These are phyloP conservation scores for Moxostoma hubbsi DNA, from an alignment of 2,797 vertebrate species.

Conservation along the genomic window DNA sequence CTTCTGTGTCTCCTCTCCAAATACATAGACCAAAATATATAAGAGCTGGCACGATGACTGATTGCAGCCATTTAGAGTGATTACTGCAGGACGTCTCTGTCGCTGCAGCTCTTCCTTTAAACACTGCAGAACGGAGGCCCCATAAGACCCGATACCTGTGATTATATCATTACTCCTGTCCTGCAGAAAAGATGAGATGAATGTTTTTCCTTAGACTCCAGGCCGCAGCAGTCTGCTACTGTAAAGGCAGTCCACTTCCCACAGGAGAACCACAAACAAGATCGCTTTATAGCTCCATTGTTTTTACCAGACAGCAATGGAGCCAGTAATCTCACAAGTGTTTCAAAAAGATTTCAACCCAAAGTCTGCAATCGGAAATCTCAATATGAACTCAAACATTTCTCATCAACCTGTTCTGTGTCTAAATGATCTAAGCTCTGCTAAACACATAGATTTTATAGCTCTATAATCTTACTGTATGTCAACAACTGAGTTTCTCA, in stretches of 20 bases:
- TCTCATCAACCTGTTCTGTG: not conserved
- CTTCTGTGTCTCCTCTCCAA: slow-evolving; percentile 40
- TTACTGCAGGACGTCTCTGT: slow-evolving; percentile 55
- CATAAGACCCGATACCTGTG: slow-evolving; percentile 49
- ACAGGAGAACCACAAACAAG: slow-evolving; percentile 50
- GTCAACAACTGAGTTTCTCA: no score
- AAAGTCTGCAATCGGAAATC: not conserved
- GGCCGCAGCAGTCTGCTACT: slow-evolving; percentile 45
- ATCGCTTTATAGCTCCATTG: no score
- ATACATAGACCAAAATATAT: slow-evolving; percentile 42
- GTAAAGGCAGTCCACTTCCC: not conserved
- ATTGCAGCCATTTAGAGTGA: slow-evolving; percentile 50
- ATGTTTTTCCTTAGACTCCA: slow-evolving; percentile 41
- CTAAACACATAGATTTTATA: no score
- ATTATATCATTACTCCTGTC: slow-evolving; percentile 64
- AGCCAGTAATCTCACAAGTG: slow-evolving; percentile 8
- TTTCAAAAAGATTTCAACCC: no score
- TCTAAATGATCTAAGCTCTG: not conserved
- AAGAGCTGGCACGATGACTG: slow-evolving; percentile 32
- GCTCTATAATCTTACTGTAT: no score
- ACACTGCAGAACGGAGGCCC: slow-evolving; percentile 42
- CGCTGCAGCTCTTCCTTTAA: slow-evolving; percentile 33
- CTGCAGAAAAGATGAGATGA: slow-evolving; percentile 47
- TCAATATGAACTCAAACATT: not conserved
- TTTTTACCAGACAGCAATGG: slow-evolving; percentile 28